Evolutionary conservation across 1,140 invertebrate species (phyloP).

Genomic region (Drosophila paulistorum): DNA sequence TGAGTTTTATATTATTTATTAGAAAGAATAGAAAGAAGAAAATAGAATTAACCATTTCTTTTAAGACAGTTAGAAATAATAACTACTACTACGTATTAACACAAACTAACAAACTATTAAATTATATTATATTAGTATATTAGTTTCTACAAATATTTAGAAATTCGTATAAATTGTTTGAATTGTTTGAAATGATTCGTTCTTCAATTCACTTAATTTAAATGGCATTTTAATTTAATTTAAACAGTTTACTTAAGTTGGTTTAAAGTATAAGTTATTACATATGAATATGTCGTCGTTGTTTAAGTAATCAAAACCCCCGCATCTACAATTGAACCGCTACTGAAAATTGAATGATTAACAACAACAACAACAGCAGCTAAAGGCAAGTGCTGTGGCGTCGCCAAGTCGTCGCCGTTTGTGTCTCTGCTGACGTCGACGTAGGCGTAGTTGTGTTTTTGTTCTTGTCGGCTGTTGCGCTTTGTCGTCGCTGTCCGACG

Average conservation of each 20-base stretch:
- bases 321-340: conserved; percentile 36
- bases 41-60: too few relatives aligned
- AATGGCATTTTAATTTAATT: background rate
- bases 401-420: conserved; percentile 66
- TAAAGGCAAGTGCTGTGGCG: conserved; percentile 69
- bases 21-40: too few relatives aligned
- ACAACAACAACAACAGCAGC: conserved; percentile 54
- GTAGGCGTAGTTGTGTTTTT: too few relatives aligned
- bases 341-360: conserved; percentile 38
- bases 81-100: too few relatives aligned
- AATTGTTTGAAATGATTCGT: background rate
- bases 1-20: too few relatives aligned
- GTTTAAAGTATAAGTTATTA: background rate
- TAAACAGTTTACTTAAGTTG: background rate
- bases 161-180: background rate
- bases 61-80: too few relatives aligned
- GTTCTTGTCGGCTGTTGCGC: conserved; percentile 52
- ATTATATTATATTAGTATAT: too few relatives aligned
- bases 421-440: conserved; percentile 1
- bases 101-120: too few relatives aligned
- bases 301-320: conserved; percentile 46
- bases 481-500: too few relatives aligned
- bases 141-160: too few relatives aligned
- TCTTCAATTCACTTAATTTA: background rate
- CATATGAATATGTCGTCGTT: background rate